Percentiles rank a stretch among this genome's conserved stretches.
Evolutionary conservation across 2,888 invertebrate species (phyloP).

Genomic region (Sipha maydis): DNA sequence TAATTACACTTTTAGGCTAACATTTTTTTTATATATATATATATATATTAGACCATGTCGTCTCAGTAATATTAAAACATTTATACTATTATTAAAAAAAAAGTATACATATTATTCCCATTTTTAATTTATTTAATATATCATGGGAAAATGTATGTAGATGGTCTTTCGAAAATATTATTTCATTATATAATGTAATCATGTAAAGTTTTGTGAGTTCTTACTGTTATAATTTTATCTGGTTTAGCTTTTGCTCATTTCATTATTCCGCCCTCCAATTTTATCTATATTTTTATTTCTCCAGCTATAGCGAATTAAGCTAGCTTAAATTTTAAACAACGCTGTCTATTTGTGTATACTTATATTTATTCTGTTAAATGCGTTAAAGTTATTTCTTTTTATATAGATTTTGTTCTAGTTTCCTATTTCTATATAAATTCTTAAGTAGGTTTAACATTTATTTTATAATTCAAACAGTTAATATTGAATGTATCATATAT

Average conservation of each 20-base stretch:
- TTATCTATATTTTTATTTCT: slow-evolving; percentile 41
- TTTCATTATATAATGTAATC: slow-evolving; percentile 42
- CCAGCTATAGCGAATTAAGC: slow-evolving; percentile 36
- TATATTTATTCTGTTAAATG: slow-evolving; percentile 59
- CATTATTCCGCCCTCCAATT: slow-evolving; percentile 34
- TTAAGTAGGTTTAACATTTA: slow-evolving; percentile 50
- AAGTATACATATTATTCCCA: slow-evolving; percentile 31
- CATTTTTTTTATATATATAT: slow-evolving; percentile 48
- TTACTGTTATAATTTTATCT: slow-evolving; percentile 43
- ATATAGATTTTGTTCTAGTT: slow-evolving; percentile 60
- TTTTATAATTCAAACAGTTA: slow-evolving; percentile 54
- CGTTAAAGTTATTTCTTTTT: slow-evolving; percentile 41
- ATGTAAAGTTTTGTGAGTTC: slow-evolving; percentile 58
- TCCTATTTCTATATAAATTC: slow-evolving; percentile 56
- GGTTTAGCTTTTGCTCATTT: slow-evolving; percentile 42
- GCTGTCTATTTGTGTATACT: slow-evolving; percentile 57
- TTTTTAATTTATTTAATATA: slow-evolving; percentile 42
- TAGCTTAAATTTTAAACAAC: slow-evolving; percentile 52
- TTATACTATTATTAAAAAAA: slow-evolving; percentile 39
- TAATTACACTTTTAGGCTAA: slow-evolving; percentile 34
- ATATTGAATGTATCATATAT: slow-evolving; percentile 55
- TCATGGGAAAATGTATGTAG: slow-evolving; percentile 35
- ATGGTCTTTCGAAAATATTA: slow-evolving; percentile 44
- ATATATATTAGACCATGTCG: slow-evolving; percentile 41
- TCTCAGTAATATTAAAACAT: slow-evolving; percentile 45